These are phyloP conservation scores for Brachyrhaphis roseni DNA, from an alignment of 2,797 vertebrate genomes.

Conservation along the genomic window DNA sequence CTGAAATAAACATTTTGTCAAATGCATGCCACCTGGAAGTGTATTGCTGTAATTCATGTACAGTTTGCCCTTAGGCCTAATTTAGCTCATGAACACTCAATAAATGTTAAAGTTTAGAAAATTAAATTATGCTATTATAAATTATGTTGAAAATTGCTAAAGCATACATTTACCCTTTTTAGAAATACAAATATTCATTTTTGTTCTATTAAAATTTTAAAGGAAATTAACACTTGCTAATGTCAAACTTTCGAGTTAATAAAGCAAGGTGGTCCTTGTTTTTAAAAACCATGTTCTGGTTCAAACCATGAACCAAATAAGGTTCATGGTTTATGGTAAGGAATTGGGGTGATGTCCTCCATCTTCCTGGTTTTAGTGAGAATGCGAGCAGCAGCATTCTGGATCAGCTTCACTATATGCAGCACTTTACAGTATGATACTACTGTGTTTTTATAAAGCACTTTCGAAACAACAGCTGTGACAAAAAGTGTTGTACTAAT, in stretches of 20 bases:
- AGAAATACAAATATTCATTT: background rate
- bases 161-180: background rate
- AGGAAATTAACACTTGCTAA: background rate
- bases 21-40: background rate
- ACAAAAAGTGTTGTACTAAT: no score
- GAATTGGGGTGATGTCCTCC: no score
- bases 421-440: no score
- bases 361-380: no score
- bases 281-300: background rate
- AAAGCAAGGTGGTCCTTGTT: background rate
- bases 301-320: no score
- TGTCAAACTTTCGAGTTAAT: background rate
- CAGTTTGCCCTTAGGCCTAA: background rate
- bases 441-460: no score
- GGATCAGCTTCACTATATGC: no score
- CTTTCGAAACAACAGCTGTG: no score
- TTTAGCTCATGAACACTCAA: background rate
- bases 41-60: background rate
- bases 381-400: no score
- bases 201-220: background rate
- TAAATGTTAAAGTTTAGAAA: background rate
- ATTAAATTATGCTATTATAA: background rate
- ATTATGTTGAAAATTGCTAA: background rate
- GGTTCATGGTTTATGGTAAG: no score
- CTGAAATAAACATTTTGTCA: background rate